phyloP scores from a whole-genome alignment of 2,797 vertebrate genomes.

The Lacerta bilineata region DNA sequence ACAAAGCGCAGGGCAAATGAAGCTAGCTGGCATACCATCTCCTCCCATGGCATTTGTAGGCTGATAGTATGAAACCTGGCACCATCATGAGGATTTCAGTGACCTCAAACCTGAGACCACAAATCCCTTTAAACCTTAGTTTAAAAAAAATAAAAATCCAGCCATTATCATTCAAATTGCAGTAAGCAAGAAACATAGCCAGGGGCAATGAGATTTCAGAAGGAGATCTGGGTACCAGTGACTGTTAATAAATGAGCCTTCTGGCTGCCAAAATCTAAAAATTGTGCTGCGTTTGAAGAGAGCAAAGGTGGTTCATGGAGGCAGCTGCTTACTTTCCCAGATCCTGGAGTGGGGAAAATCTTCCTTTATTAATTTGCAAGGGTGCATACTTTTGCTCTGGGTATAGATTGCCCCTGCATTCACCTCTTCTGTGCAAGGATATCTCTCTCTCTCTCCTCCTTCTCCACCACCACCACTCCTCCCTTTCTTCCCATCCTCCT shows the following conservation, averaged over 20 bases:
- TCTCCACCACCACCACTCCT: not conserved
- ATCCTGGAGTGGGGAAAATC: constrained; percentile 22
- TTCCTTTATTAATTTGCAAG: constrained; percentile 34
- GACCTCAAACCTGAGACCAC: not conserved
- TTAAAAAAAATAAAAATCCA: not conserved
- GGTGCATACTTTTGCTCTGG: constrained; percentile 55
- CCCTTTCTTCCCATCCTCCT: too few relatives aligned
- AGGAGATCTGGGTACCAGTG: not conserved
- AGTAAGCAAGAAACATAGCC: constrained; percentile 27
- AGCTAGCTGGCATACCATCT: not conserved
- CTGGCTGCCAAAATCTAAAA: not conserved
- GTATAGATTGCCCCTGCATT: constrained; percentile 47
- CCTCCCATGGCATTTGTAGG: not conserved
- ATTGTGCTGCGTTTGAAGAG: not conserved
- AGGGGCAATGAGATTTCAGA: not conserved
- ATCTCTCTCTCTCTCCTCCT: too few relatives aligned
- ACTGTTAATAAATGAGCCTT: not conserved
- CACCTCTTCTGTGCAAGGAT: constrained; percentile 31
- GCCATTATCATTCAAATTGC: constrained; percentile 19
- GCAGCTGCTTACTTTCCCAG: not conserved
- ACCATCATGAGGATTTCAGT: not conserved
- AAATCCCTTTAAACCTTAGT: not conserved
- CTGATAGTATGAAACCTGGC: not conserved
- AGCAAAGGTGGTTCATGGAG: constrained; percentile 2
- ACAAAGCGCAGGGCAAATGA: accelerated